phyloP scores from a whole-genome alignment of 2,797 vertebrate genomes.

The Esox lucius region DNA sequence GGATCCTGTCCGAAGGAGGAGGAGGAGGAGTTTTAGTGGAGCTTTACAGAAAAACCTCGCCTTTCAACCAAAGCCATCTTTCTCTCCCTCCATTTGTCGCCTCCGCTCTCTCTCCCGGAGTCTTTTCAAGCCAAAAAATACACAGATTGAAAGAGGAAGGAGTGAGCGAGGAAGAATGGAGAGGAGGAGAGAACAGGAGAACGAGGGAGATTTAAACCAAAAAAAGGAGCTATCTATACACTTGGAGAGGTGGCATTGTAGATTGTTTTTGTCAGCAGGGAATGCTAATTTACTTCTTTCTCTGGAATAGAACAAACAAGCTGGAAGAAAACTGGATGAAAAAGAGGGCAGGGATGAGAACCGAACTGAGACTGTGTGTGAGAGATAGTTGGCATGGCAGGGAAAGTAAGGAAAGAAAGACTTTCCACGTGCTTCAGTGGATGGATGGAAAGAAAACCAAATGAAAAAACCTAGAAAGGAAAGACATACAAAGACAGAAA shows the following conservation, averaged over 20 bases:
- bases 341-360: constrained; percentile 64
- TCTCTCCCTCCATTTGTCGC: constrained; percentile 65
- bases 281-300: constrained; percentile 50
- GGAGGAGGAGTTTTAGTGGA: constrained; percentile 54
- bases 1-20: constrained; percentile 48
- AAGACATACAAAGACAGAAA: constrained; percentile 57
- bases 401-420: constrained; percentile 46
- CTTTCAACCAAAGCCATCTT: constrained; percentile 82
- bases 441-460: constrained; percentile 38
- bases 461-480: constrained; percentile 47
- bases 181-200: constrained; percentile 66
- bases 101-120: constrained; percentile 54
- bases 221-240: constrained; percentile 57
- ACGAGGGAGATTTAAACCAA: constrained; percentile 69
- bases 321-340: constrained; percentile 20
- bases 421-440: constrained; percentile 51
- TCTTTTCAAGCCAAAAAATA: constrained; percentile 78
- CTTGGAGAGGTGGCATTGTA: constrained; percentile 61
- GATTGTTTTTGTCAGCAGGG: constrained; percentile 41
- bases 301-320: constrained; percentile 24
- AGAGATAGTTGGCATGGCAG: constrained; percentile 46
- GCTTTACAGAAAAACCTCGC: constrained; percentile 74
- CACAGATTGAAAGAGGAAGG: constrained; percentile 53
- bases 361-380: constrained; percentile 43
- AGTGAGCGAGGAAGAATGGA: constrained; percentile 55